Conservation (phyloP, 2,113 vertebrate genomes). For the Cisticola juncidis region DNA sequence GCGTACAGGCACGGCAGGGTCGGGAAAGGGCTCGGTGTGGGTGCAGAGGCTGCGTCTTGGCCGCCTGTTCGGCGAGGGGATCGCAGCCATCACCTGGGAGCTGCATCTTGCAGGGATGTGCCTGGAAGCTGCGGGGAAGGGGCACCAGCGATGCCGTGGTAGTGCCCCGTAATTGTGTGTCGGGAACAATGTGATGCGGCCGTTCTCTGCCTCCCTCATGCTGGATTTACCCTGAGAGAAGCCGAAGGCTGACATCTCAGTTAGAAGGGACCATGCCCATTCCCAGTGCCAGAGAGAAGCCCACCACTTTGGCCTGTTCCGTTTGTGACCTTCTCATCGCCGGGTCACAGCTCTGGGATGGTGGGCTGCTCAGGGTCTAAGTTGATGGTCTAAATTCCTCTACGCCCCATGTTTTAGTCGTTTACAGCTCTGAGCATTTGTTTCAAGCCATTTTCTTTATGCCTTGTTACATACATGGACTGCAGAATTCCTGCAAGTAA, state of each 20-base stretch:
- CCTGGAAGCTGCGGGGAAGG: neutral
- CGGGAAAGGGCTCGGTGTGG: neutral
- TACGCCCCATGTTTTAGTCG: neutral
- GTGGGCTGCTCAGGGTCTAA: neutral
- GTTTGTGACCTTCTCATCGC: neutral
- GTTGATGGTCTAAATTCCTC: neutral
- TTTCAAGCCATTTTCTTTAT: neutral
- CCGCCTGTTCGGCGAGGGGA: neutral
- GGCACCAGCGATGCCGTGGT: neutral
- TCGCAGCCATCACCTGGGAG: constrained; percentile 25
- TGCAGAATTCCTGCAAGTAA: neutral
- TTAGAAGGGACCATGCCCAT: neutral
- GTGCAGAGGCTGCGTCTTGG: neutral
- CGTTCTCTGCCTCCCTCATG: neutral
- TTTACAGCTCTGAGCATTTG: neutral
- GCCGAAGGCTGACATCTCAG: neutral
- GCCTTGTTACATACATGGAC: neutral
- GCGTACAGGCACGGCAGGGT: neutral
- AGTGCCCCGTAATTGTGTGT: neutral
- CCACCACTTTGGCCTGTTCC: neutral
- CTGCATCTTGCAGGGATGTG: neutral
- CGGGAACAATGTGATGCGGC: neutral
- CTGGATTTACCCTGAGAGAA: neutral
- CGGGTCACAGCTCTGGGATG: neutral
- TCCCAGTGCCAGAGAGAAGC: neutral